A percentile compares a stretch with the other conserved stretches of the same genome.
phyloP scores from a whole-genome alignment of 1,140 invertebrate species.

The Reticulitermes speratus region DNA sequence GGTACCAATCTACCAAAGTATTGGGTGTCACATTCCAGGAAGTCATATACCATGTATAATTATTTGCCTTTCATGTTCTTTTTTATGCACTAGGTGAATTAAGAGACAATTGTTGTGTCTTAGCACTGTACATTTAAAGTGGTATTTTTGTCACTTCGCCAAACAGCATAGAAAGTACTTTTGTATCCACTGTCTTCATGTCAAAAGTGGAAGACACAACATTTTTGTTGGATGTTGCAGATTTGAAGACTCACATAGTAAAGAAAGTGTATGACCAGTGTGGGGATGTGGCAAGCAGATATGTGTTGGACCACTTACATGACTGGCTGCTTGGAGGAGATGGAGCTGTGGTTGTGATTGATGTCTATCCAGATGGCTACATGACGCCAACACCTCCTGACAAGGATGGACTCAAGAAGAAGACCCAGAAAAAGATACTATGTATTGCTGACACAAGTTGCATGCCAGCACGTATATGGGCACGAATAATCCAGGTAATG shows the following conservation, averaged over 20 bases:
- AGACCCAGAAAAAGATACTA: conserved; percentile 51
- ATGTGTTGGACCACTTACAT: conserved; percentile 46
- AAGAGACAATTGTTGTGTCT: too few species aligned
- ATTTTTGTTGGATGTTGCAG: conserved; percentile 40
- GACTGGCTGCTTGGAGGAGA: conserved; percentile 50
- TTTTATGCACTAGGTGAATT: too few species aligned
- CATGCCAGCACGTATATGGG: conserved; percentile 41
- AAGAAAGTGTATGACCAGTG: conserved; percentile 51
- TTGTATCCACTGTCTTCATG: too few species aligned
- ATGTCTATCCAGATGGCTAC: conserved; percentile 52
- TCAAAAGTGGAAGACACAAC: too few species aligned
- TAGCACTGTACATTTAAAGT: too few species aligned
- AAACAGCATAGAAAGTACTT: too few species aligned
- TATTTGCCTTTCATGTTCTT: too few species aligned
- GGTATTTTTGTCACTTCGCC: too few species aligned
- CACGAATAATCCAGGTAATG: conserved; percentile 42
- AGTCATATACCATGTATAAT: too few species aligned
- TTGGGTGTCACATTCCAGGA: too few species aligned
- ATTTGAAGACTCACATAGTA: conserved; percentile 49
- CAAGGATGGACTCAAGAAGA: conserved; percentile 39
- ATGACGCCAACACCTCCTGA: conserved; percentile 40
- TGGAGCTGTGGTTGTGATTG: conserved; percentile 49
- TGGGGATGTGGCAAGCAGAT: conserved; percentile 46
- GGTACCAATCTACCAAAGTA: too few species aligned
- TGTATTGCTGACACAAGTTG: conserved; percentile 51